Base-by-base conservation (phyloP, 2,113 vertebrate species). In the Pontoporia blainvillei region DNA sequence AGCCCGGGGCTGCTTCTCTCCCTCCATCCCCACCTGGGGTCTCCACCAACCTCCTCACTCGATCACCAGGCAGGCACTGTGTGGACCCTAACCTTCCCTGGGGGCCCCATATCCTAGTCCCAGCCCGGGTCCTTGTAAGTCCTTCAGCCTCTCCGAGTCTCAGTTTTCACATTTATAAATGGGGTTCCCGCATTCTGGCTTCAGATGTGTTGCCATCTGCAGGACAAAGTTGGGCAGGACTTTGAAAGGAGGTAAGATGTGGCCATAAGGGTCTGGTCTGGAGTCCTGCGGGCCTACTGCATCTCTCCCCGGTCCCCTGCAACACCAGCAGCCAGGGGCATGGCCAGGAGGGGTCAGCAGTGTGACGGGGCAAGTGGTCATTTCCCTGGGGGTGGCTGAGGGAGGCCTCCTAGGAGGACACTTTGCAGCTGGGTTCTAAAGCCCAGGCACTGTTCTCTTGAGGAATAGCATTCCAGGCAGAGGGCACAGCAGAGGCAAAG, bases 11-110 rank as follows among this genome's bases (percentile, higher is more conserved):
- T 54, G 39, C 91, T 84, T 10, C 75, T 64, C 84, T 14, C 34
- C 25, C 12, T 27, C 27, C 29, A 12, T 31, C 34, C 27, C 3
- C 23, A 8, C n/a, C 11, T 15, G 27, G 2, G 36, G 10, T 34
- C 41, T 14, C 69, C 23, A 4, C 5, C 52, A 39, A 21, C 46
- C 72, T 41, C 17, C 57, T 66, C n/a, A 1, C 13, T 61, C 23
- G 0, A 11, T 44, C 2, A 21, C 59, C 67, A 2, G 67, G 54
- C 6, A 0, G 49, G 54, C 21, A 1, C 69, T 18, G 1, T 8
- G 6, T 7, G 6, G 44, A 17, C 54, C 52, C 71, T 54, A 52
- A 0, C 44, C 57, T 67, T 64, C n/a, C 29, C 27, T 27, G 14
- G 9, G 41, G 15, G 17, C 13, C 44, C 62, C 29, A 23, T 46